Conservation (phyloP, 2,797 vertebrate genomes). For the Vultur gryphus region DNA sequence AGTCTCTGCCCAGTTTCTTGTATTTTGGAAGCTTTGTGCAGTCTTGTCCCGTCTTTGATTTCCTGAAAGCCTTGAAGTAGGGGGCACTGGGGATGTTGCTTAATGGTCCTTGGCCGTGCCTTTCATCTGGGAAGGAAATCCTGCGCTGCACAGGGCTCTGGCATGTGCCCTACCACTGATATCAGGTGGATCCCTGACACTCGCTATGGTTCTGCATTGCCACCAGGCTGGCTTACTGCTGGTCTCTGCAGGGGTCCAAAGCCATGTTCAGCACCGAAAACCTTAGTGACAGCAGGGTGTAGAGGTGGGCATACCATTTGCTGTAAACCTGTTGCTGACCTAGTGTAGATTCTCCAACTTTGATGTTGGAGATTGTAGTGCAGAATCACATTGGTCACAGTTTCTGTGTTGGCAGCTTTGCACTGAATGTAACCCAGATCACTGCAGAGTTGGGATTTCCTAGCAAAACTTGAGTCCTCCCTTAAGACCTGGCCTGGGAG, state of each 20-base stretch:
- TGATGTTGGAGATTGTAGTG: neutral
- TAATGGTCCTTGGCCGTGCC: neutral
- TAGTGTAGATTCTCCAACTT: neutral
- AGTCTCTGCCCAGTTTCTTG: neutral
- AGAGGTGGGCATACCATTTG: too few species aligned
- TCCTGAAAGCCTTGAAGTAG: neutral
- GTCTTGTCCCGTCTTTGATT: neutral
- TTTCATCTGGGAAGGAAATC: neutral
- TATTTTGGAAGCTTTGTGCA: neutral
- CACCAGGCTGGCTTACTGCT: neutral
- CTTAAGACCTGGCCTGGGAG: neutral
- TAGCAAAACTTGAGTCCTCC: neutral
- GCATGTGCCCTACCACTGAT: rapidly evolving
- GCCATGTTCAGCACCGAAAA: neutral
- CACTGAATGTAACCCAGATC: neutral
- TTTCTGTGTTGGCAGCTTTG: neutral
- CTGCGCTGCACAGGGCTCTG: neutral
- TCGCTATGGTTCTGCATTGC: rapidly evolving
- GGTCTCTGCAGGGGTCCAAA: neutral
- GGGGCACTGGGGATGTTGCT: neutral
- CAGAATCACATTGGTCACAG: too few species aligned
- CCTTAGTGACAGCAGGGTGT: neutral
- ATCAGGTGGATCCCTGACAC: neutral
- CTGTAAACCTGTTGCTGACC: neutral
- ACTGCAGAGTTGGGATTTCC: neutral